phyloP scores from a whole-genome alignment of 2,113 vertebrate genomes.

The Deroptyus accipitrinus region DNA sequence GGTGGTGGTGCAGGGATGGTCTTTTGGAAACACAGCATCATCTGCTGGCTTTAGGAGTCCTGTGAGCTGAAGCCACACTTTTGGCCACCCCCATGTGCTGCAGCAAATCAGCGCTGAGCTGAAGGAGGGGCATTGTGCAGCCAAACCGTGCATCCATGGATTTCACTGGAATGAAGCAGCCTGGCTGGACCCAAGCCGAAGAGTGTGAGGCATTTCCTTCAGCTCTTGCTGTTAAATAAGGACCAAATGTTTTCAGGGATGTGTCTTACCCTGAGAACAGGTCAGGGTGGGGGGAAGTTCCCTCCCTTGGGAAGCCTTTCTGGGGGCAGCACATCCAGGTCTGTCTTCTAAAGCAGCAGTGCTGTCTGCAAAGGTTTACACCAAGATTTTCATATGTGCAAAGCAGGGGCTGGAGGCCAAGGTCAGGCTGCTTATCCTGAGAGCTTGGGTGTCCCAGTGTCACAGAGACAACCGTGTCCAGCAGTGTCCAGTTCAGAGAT shows the following conservation, averaged over 20 bases:
- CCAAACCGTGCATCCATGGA: neutral
- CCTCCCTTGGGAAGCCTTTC: neutral
- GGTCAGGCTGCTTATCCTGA: neutral
- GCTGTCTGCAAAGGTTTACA: neutral
- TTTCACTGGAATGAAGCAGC: neutral
- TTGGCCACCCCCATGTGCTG: neutral
- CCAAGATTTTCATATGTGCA: neutral
- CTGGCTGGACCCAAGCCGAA: neutral
- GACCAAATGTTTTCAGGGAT: conserved; percentile 8
- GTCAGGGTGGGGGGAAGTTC: neutral
- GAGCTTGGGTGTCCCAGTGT: neutral
- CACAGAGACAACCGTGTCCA: neutral
- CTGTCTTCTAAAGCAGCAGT: neutral
- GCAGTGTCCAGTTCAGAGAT: neutral
- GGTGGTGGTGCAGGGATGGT: neutral
- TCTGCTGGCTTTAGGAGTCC: neutral
- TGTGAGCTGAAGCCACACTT: fast-evolving
- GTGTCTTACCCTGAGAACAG: neutral
- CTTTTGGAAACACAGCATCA: neutral
- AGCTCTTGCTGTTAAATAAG: neutral
- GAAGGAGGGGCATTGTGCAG: neutral
- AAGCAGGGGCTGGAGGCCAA: neutral
- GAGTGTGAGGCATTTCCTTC: conserved; percentile 28
- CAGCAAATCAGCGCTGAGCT: neutral
- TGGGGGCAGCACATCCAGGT: neutral